Conservation (phyloP, 2,113 vertebrate species). For the Paedocypris sp. region DNA sequence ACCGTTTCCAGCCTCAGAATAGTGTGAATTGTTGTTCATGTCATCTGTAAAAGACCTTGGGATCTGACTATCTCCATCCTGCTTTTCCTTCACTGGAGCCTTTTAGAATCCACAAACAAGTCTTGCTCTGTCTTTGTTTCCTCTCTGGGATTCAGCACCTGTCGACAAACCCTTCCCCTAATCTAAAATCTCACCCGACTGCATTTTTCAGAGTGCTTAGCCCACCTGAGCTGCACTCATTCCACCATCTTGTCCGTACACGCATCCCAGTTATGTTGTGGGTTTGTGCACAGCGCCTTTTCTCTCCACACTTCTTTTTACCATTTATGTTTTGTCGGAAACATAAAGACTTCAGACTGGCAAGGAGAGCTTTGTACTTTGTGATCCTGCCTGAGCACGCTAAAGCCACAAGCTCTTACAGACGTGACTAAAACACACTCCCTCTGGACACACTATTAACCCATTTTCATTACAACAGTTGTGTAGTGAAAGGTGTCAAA, state of each 20-base stretch:
- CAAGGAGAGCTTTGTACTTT: conserved; percentile 41
- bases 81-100: conserved; percentile 4
- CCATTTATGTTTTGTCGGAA: conserved; percentile 40
- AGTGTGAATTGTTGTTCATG: no score
- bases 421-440: conserved; percentile 6
- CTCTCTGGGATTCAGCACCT: conserved; percentile 39
- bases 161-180: conserved; percentile 33
- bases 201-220: conserved; percentile 58
- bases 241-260: conserved; percentile 58
- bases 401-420: conserved; percentile 17
- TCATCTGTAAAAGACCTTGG: background rate
- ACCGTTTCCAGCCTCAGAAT: no score
- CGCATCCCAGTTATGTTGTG: conserved; percentile 51
- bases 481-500: no score
- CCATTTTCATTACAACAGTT: background rate
- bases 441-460: background rate
- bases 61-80: background rate
- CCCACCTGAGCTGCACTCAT: conserved; percentile 59
- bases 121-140: conserved; percentile 41
- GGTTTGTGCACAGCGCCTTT: conserved; percentile 43
- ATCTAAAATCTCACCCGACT: conserved; percentile 63
- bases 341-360: conserved; percentile 51
- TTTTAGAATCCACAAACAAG: conserved; percentile 19
- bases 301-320: conserved; percentile 10
- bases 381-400: conserved; percentile 40